Evolutionary conservation across 2,113 vertebrate species (phyloP).

Genomic region (Sterrhoptilus dennistouni): DNA sequence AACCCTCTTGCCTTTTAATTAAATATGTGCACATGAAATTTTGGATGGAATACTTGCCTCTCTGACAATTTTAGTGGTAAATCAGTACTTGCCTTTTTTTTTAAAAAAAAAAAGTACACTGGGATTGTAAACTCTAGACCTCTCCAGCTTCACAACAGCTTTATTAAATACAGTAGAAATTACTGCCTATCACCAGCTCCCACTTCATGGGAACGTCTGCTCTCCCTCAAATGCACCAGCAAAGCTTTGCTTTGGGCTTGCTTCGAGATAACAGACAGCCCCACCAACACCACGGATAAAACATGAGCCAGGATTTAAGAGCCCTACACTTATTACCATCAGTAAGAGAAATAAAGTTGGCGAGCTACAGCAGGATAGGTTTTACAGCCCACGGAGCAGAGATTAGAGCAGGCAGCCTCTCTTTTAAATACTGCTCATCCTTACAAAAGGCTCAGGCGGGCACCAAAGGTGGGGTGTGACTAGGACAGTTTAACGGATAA

Average conservation of each 20-base stretch:
- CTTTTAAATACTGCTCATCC: constrained; percentile 21
- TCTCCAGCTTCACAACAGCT: not conserved
- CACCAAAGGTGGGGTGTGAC: not conserved
- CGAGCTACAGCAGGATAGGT: not conserved
- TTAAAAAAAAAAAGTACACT: too few relatives aligned
- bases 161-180: constrained; percentile 18
- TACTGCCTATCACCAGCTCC: not conserved
- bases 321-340: not conserved
- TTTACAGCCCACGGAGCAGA: not conserved
- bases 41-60: constrained; percentile 16
- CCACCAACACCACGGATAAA: not conserved
- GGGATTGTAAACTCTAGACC: not conserved
- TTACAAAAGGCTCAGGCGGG: constrained; percentile 28
- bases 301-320: not conserved
- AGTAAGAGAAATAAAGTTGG: constrained; percentile 22
- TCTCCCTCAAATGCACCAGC: not conserved
- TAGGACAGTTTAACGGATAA: constrained; percentile 34
- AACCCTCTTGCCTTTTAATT: constrained; percentile 70
- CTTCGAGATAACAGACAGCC: not conserved
- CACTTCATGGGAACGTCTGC: not conserved
- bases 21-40: constrained; percentile 55
- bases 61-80: not conserved
- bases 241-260: not conserved
- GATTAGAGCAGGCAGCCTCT: constrained; percentile 14
- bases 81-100: not conserved